These are phyloP conservation scores for Ondatra zibethicus DNA, from an alignment of 2,113 vertebrate genomes.

Conservation along the genomic window DNA sequence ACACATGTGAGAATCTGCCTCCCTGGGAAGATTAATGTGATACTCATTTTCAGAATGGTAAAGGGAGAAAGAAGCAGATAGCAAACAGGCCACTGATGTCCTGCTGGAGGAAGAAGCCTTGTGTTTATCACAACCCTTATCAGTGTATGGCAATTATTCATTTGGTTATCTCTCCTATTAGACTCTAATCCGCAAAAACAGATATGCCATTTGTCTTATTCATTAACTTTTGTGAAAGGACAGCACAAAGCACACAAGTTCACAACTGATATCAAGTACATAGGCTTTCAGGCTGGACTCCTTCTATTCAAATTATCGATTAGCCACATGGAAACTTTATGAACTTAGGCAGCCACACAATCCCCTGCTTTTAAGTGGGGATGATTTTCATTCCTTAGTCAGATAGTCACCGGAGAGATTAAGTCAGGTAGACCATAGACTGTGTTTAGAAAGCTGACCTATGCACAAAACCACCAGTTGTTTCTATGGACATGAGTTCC, in stretches of 20 bases:
- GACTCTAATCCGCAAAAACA: background rate
- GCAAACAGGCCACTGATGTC: background rate
- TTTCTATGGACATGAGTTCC: background rate
- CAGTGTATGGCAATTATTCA: background rate
- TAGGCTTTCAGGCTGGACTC: background rate
- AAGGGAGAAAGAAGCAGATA: background rate
- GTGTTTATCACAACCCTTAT: background rate
- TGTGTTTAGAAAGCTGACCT: background rate
- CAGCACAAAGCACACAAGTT: background rate
- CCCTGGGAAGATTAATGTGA: background rate
- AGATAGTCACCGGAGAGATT: background rate
- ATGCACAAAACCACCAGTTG: background rate
- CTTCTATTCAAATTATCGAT: background rate
- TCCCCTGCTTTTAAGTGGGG: slow-evolving; percentile 26
- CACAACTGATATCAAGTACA: background rate
- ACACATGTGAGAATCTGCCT: background rate
- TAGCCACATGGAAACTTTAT: background rate
- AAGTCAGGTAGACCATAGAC: background rate
- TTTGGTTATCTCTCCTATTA: background rate
- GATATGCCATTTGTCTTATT: background rate
- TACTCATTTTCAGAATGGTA: background rate
- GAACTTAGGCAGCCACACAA: background rate
- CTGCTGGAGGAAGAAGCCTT: background rate
- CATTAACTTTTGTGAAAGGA: background rate
- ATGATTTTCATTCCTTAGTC: background rate